A percentile compares a stretch with the other conserved stretches of the same genome.
These are phyloP conservation scores for Panthera leo DNA, from an alignment of 2,113 vertebrate species.

Conservation along the genomic window DNA sequence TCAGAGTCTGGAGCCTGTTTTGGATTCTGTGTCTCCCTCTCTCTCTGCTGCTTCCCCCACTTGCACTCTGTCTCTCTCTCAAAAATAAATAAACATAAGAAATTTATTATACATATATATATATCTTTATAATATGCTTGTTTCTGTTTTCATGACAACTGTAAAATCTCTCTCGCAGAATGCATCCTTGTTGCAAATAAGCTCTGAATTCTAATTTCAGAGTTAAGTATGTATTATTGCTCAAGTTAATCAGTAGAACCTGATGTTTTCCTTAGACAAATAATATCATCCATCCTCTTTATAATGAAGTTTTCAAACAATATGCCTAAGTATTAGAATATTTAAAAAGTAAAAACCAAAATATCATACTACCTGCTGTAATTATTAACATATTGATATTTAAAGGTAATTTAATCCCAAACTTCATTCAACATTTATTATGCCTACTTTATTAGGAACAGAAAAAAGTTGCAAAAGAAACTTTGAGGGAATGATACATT, in stretches of 20 bases:
- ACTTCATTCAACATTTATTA: neutral
- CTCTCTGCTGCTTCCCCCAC: too few relatives aligned
- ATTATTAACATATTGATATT: neutral
- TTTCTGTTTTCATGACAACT: neutral
- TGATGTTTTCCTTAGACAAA: neutral
- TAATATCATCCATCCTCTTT: neutral
- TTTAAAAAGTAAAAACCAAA: neutral
- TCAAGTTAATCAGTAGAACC: neutral
- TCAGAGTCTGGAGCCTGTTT: too few relatives aligned
- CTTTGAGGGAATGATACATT: neutral
- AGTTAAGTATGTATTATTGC: neutral
- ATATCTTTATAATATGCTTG: neutral
- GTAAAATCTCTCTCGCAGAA: neutral
- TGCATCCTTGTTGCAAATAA: neutral
- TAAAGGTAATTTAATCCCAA: neutral
- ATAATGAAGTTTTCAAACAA: neutral
- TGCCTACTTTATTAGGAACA: neutral
- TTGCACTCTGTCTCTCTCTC: too few relatives aligned
- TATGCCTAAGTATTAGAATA: neutral
- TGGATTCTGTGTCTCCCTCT: too few relatives aligned
- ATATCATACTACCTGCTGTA: neutral
- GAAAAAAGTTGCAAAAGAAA: neutral
- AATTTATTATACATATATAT: too few relatives aligned
- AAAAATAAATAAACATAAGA: too few relatives aligned
- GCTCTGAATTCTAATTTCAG: neutral